Conservation (phyloP, 1,140 invertebrate species). For the Drosophila cardini region DNA sequence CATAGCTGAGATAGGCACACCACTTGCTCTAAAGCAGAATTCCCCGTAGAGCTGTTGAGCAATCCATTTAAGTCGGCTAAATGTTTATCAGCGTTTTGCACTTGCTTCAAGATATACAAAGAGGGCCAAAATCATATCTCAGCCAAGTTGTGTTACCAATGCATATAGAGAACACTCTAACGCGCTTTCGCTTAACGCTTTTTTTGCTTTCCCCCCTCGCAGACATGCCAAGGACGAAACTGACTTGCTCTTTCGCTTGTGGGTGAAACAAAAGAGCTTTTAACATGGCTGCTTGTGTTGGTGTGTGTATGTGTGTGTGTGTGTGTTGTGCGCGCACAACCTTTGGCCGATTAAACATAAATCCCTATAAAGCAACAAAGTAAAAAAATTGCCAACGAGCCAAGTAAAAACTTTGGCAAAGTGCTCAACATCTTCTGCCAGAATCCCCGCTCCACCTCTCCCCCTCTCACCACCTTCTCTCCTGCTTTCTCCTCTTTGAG, state of each 20-base stretch:
- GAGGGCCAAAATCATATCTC: conserved; percentile 45
- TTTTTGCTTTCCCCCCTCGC: neutral
- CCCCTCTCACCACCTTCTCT: too few species aligned
- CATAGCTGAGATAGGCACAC: neutral
- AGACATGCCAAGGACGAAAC: neutral
- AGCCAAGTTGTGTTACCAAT: conserved; percentile 47
- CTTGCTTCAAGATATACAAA: conserved; percentile 52
- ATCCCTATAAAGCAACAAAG: conserved; percentile 81
- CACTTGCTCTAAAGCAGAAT: neutral
- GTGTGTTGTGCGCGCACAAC: conserved; percentile 54
- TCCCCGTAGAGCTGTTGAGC: conserved; percentile 11
- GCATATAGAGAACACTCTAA: conserved; percentile 18
- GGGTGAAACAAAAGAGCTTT: conserved; percentile 67
- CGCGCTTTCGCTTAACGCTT: neutral
- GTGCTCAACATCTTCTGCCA: conserved; percentile 65
- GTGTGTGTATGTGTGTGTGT: conserved; percentile 4
- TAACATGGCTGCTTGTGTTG: conserved; percentile 42
- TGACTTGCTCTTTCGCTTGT: conserved; percentile 16
- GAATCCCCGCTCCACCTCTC: too few species aligned
- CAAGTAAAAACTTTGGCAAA: conserved; percentile 81
- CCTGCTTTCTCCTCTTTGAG: too few species aligned
- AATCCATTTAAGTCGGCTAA: conserved; percentile 45
- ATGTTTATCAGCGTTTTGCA: conserved; percentile 54
- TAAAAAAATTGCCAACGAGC: conserved; percentile 81
- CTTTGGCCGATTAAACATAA: conserved; percentile 82